Evolutionary conservation across 2,113 vertebrate species (phyloP), one percentile per base, ranked within the genome.

Genomic region (Vidua chalybeata): DNA sequence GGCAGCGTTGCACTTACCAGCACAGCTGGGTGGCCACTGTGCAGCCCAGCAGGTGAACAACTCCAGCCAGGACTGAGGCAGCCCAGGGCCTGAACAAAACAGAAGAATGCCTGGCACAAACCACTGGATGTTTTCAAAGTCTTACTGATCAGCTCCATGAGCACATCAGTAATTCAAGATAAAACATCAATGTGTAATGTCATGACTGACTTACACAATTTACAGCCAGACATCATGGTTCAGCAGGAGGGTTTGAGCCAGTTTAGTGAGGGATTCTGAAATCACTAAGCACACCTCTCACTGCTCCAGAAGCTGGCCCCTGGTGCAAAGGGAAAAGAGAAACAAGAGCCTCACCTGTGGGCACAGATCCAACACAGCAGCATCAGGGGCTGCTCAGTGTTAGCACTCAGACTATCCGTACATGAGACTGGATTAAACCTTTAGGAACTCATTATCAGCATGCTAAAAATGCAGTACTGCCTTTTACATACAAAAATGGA

Each of bases 341-440:
- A 72, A 46, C 17, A 46, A 85, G 67, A 66, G 21, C 27, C 5
- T 22, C n/a, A 6, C 22, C 35, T 52, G 41, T 17, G 17, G 24
- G 45, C 58, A 87, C 49, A 64, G 58, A 73, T 56, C 71, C 54
- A n/a, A 56, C 71, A 45, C 10, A 55, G n/a, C 27, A 33, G 10
- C 5, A 1, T 33, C 48, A 73, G 79, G 33, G n/a, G 41, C 41
- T 74, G 37, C 61, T 54, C 45, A 63, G 26, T 33, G 26, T 27
- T 43, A 63, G 74, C 46, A 22, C 49, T 74, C 15, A 6, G 26
- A 64, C 23, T 52, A 51, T 14, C 30, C 0, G 0, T 10, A 10
- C 6, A 16, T 10, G 20, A 76, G 22, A 67, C 15, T 56, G 39
- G 27, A 68, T n/a, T 12, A 83, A 46, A 51, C 28, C 37, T 69